These are phyloP conservation scores for Pocota personata DNA, from an alignment of 2,888 invertebrate genomes.

Conservation along the genomic window DNA sequence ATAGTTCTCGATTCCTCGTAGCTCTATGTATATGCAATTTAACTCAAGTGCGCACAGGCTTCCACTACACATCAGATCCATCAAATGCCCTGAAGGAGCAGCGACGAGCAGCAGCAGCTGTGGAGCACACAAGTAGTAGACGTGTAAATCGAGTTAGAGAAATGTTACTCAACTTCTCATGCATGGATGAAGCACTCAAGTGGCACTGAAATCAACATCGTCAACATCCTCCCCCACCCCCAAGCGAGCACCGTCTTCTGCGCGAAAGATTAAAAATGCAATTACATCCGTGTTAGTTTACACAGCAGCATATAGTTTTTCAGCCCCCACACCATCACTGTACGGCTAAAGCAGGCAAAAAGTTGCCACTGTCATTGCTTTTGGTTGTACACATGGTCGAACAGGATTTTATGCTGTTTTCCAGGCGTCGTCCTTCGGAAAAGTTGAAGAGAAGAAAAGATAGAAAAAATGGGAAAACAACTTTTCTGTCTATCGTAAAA, in stretches of 20 bases:
- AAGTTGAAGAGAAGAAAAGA: conserved; percentile 18
- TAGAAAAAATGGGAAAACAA: conserved; percentile 11
- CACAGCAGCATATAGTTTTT: conserved; percentile 36
- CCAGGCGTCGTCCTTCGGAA: conserved; percentile 19
- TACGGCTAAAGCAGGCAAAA: conserved; percentile 21
- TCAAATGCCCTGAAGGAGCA: conserved; percentile 40
- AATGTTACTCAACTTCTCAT: conserved; percentile 65
- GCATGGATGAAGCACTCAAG: conserved; percentile 67
- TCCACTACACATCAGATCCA: conserved; percentile 36
- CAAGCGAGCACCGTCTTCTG: conserved; percentile 32
- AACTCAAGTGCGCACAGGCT: conserved; percentile 37
- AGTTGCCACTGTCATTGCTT: conserved; percentile 54
- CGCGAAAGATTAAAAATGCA: conserved; percentile 72
- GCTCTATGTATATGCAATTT: conserved; percentile 48
- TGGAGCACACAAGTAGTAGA: conserved; percentile 26
- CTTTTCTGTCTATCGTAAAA: conserved; percentile 42
- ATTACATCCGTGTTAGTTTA: conserved; percentile 66
- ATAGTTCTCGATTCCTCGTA: conserved; percentile 55
- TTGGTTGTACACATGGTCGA: conserved; percentile 58
- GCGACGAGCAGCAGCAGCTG: conserved; percentile 10
- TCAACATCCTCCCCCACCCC: neutral
- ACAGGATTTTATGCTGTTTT: conserved; percentile 47
- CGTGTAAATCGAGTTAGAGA: conserved; percentile 73
- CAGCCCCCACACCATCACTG: neutral
- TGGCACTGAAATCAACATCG: conserved; percentile 48